phyloP scores from a whole-genome alignment of 2,888 invertebrate genomes.

The Ormia ochracea region DNA sequence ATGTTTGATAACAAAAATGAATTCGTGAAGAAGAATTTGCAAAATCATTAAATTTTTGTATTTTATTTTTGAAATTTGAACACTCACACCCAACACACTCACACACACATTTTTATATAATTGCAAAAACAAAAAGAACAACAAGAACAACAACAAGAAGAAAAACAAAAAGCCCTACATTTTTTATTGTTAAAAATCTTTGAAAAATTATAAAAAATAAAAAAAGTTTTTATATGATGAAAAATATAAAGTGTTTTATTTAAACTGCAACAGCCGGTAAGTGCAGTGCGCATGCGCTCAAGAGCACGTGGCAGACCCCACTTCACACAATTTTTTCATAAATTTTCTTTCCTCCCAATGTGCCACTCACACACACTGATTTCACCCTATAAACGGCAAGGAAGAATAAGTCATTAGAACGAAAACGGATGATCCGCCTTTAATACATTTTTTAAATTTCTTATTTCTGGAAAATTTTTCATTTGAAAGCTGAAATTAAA shows the following conservation, averaged over 20 bases:
- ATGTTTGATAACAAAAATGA: constrained; percentile 12
- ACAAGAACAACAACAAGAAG: constrained; percentile 31
- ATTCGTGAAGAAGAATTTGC: constrained; percentile 19
- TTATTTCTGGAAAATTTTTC: too few species aligned
- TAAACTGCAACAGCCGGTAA: not conserved
- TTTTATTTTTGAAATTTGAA: constrained; percentile 51
- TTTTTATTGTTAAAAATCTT: constrained; percentile 62
- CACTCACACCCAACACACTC: constrained; percentile 19
- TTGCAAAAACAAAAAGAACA: constrained; percentile 44
- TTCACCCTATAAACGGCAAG: too few species aligned
- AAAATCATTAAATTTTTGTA: constrained; percentile 36
- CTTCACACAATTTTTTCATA: too few species aligned
- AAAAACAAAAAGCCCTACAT: constrained; percentile 51
- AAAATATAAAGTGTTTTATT: not conserved
- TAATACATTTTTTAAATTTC: too few species aligned
- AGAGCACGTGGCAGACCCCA: too few species aligned
- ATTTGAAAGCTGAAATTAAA: too few species aligned
- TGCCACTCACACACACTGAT: too few species aligned
- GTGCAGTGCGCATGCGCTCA: not conserved
- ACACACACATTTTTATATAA: constrained; percentile 47
- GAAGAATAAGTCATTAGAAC: too few species aligned
- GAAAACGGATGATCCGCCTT: too few species aligned
- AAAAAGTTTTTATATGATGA: constrained; percentile 63
- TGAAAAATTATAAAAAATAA: constrained; percentile 60
- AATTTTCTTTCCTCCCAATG: too few species aligned